Percentiles rank a stretch among this genome's conserved stretches.
These are phyloP conservation scores for Aspiorhynchus laticeps DNA, from an alignment of 2,113 vertebrate genomes.

Conservation along the genomic window DNA sequence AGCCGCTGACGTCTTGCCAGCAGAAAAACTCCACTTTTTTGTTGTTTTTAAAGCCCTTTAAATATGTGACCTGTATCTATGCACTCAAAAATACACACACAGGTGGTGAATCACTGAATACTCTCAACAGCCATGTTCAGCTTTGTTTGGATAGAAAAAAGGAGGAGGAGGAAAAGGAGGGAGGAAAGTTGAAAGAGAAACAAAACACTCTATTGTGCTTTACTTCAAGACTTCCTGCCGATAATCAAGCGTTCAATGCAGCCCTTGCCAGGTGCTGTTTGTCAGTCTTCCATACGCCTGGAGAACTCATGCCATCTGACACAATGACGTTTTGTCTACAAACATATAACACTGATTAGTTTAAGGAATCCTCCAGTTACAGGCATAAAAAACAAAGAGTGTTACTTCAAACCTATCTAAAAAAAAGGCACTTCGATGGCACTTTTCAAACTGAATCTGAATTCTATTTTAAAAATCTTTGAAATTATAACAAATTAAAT, in stretches of 20 bases:
- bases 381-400: no score
- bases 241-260: constrained; percentile 54
- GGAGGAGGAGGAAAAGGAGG: constrained; percentile 15
- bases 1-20: not conserved
- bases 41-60: not conserved
- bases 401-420: no score
- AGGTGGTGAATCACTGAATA: constrained; percentile 52
- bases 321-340: constrained; percentile 33
- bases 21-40: not conserved
- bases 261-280: constrained; percentile 51
- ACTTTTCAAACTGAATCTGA: not conserved
- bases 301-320: not conserved
- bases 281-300: not conserved
- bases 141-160: constrained; percentile 57
- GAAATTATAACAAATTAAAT: not conserved
- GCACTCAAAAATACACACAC: constrained; percentile 38
- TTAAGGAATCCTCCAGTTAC: not conserved
- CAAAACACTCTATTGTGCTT: constrained; percentile 65
- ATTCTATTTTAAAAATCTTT: not conserved
- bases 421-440: no score
- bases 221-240: no score
- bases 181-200: constrained; percentile 14
- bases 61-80: constrained; percentile 7
- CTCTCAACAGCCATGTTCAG: constrained; percentile 33
- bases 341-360: not conserved